Evolutionary conservation across 2,797 vertebrate genomes (phyloP).

Genomic region (Cynopterus sphinx): DNA sequence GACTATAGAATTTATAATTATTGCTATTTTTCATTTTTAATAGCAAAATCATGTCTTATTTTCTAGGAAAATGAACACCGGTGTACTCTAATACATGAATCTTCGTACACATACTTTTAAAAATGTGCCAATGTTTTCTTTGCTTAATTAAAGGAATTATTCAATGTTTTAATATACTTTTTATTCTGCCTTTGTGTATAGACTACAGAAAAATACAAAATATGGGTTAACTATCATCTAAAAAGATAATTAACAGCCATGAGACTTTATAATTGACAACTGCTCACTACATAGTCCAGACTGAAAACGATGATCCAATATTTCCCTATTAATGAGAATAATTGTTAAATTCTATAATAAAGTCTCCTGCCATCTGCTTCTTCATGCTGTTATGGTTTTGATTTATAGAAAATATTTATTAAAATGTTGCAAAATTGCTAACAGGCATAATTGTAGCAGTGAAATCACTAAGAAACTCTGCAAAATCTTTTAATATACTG

Average conservation of each 20-base stretch:
- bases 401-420: slow-evolving; percentile 85
- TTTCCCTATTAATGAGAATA: slow-evolving; percentile 82
- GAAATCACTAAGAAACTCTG: slow-evolving; percentile 81
- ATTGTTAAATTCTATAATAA: slow-evolving; percentile 82
- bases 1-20: slow-evolving; percentile 84
- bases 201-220: not conserved
- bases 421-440: slow-evolving; percentile 85
- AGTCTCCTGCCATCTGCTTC: slow-evolving; percentile 83
- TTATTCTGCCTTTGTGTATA: slow-evolving; percentile 60
- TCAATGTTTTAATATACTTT: slow-evolving; percentile 66
- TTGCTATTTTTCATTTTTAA: slow-evolving; percentile 85
- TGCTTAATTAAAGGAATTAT: slow-evolving; percentile 79
- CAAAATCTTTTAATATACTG: slow-evolving; percentile 83
- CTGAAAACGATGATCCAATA: slow-evolving; percentile 77
- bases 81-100: slow-evolving; percentile 78
- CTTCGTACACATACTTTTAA: slow-evolving; percentile 78
- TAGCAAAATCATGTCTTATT: slow-evolving; percentile 81
- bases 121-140: slow-evolving; percentile 77
- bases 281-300: slow-evolving; percentile 66
- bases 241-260: slow-evolving; percentile 61
- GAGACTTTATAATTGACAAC: slow-evolving; percentile 78
- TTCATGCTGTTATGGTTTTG: slow-evolving; percentile 83
- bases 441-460: slow-evolving; percentile 82
- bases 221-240: slow-evolving; percentile 41
- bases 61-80: slow-evolving; percentile 81